These are phyloP conservation scores for Spilosoma lubricipeda DNA, from an alignment of 2,888 invertebrate species.

Conservation along the genomic window DNA sequence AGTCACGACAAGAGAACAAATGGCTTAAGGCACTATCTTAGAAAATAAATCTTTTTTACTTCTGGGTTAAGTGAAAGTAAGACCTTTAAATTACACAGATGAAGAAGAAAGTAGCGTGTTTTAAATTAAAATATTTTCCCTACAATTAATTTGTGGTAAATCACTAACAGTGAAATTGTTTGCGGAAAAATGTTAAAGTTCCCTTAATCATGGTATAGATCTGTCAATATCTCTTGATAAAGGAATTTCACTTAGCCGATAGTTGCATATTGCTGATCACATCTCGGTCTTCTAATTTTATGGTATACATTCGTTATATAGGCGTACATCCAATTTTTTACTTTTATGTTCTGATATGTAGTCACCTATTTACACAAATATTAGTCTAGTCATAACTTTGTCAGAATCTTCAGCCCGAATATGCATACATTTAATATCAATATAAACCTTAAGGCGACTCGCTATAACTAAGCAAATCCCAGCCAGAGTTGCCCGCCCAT, in stretches of 20 bases:
- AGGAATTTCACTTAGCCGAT: background rate
- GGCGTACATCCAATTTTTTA: too few relatives aligned
- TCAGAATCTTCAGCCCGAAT: background rate
- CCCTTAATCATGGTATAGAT: background rate
- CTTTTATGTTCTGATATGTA: background rate
- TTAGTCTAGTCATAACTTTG: background rate
- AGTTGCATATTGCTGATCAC: background rate
- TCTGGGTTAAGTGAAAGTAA: conserved; percentile 1
- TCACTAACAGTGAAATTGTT: background rate
- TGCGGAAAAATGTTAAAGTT: too few relatives aligned
- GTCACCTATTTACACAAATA: background rate
- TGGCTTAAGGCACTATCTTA: conserved; percentile 2
- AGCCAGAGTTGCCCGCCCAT: conserved; percentile 58
- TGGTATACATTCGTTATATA: background rate
- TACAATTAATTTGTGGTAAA: background rate
- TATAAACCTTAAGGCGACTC: conserved; percentile 3
- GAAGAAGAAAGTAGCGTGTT: background rate
- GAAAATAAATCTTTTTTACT: background rate
- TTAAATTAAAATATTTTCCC: too few relatives aligned
- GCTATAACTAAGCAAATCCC: background rate
- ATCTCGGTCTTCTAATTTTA: background rate
- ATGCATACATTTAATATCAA: background rate
- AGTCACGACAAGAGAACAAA: conserved; percentile 29
- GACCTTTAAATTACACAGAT: background rate
- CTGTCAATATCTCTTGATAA: background rate